Evolutionary conservation across 2,888 invertebrate genomes (phyloP).

Genomic region (Tenthredo livida): DNA sequence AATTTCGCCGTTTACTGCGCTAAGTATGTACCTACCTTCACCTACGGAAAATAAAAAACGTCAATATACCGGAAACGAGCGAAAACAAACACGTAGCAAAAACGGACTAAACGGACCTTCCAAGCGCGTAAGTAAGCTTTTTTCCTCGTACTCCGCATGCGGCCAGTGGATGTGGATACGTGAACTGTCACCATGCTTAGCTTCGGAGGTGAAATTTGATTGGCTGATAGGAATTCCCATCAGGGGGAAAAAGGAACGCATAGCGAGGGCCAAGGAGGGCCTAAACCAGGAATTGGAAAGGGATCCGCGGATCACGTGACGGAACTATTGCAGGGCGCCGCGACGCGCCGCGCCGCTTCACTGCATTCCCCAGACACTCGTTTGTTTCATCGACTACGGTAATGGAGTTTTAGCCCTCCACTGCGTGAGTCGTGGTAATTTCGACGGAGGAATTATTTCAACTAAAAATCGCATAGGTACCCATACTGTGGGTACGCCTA

Average conservation of each 20-base stretch:
- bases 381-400: conserved; percentile 37
- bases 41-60: background rate
- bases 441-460: conserved; percentile 16
- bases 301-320: conserved; percentile 21
- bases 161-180: background rate
- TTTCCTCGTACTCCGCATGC: background rate
- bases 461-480: background rate
- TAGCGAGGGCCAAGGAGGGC: conserved; percentile 1
- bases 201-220: background rate
- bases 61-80: background rate
- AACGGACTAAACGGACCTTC: background rate
- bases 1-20: too few relatives aligned
- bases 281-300: conserved; percentile 15
- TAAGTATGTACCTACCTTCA: background rate
- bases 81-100: background rate
- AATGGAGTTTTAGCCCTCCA: conserved; percentile 38
- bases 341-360: conserved; percentile 18
- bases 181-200: conserved; percentile 40
- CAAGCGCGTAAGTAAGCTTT: background rate
- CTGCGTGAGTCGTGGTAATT: conserved; percentile 4
- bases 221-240: conserved; percentile 41
- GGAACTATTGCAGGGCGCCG: conserved; percentile 38
- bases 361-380: conserved; percentile 41
- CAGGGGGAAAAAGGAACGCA: conserved; percentile 31
- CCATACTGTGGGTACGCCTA: background rate